These are phyloP conservation scores for Listronotus bonariensis DNA, from an alignment of 1,140 invertebrate genomes.

Conservation along the genomic window DNA sequence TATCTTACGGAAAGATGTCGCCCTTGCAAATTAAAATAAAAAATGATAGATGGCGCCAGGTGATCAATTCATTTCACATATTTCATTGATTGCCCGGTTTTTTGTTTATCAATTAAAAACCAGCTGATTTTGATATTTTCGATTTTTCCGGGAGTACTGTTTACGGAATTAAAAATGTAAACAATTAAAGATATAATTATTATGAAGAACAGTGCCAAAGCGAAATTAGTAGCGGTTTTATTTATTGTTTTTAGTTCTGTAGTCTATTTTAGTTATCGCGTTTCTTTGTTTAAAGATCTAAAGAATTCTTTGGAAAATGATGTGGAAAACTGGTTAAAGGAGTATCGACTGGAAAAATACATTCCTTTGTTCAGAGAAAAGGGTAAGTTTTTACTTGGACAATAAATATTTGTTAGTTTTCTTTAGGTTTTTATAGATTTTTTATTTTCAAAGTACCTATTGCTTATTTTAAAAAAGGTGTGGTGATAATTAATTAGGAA, in stretches of 20 bases:
- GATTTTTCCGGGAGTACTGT: constrained; percentile 11
- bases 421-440: too few species aligned
- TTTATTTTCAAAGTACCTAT: too few species aligned
- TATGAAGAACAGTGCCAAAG: constrained; percentile 52
- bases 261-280: constrained; percentile 37
- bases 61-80: too few species aligned
- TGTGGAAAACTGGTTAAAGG: constrained; percentile 68
- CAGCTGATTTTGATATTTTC: constrained; percentile 26
- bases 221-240: constrained; percentile 43
- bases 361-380: constrained; percentile 69
- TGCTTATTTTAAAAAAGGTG: too few species aligned
- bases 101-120: neutral
- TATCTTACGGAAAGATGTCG: too few species aligned
- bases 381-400: constrained; percentile 61
- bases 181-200: constrained; percentile 35
- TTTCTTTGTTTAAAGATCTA: constrained; percentile 42
- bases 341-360: constrained; percentile 70
- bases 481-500: too few species aligned
- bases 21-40: neutral
- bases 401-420: too few species aligned
- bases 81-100: constrained; percentile 1
- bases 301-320: constrained; percentile 16
- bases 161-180: constrained; percentile 40
- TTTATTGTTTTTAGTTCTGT: constrained; percentile 41
- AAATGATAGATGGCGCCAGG: neutral